Evolutionary conservation across 2,113 vertebrate genomes (phyloP).

Genomic region (Paedocypris sp.): DNA sequence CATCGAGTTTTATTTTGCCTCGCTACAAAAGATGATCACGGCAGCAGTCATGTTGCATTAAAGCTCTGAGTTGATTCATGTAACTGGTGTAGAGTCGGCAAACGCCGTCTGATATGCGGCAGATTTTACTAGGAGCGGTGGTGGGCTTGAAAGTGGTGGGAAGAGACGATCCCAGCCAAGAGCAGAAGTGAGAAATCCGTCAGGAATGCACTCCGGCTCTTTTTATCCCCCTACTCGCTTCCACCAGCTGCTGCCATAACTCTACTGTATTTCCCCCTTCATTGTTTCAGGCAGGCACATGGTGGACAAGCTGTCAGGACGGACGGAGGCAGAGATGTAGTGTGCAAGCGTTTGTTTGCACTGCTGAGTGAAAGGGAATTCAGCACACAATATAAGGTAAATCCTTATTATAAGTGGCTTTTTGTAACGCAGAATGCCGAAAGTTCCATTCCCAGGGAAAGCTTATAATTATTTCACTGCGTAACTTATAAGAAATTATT

Average conservation of each 20-base stretch:
- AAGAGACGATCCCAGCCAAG: conserved; percentile 70
- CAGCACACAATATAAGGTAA: no score
- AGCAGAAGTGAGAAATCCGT: conserved; percentile 67
- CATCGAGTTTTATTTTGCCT: no score
- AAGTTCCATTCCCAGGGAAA: no score
- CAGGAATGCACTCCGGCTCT: conserved; percentile 67
- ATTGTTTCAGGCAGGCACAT: conserved; percentile 25
- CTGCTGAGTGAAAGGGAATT: no score
- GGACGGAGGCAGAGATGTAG: conserved; percentile 21
- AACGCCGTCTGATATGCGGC: conserved; percentile 63
- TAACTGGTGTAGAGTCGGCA: conserved; percentile 49
- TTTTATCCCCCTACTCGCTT: conserved; percentile 43
- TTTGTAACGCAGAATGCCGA: no score
- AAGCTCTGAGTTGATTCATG: conserved; percentile 51
- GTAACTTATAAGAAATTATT: no score
- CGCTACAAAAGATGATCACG: conserved; percentile 21
- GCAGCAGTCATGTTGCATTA: conserved; percentile 30
- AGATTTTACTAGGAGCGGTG: conserved; percentile 67
- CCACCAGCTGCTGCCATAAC: conserved; percentile 72
- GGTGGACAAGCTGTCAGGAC: conserved; percentile 41
- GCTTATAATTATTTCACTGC: no score
- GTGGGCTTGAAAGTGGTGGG: conserved; percentile 74
- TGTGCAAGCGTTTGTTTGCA: not conserved
- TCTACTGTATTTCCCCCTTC: conserved; percentile 48
- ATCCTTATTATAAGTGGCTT: no score